A percentile compares a stretch with the other conserved stretches of the same genome.
phyloP scores from a whole-genome alignment of 2,888 invertebrate genomes.

The Willowsia nigromaculata region DNA sequence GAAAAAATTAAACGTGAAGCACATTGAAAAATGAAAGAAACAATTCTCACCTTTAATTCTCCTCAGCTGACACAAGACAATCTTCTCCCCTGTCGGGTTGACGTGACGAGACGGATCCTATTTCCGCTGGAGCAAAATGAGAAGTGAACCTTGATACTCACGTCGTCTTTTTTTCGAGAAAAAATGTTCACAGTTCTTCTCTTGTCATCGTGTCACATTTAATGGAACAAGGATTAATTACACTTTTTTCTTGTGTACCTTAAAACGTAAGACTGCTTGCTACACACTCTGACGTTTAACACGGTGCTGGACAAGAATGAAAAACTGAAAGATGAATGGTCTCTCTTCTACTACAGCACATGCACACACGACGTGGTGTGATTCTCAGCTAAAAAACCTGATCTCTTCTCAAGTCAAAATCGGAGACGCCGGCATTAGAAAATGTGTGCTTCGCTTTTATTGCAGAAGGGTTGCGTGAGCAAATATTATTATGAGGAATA shows the following conservation, averaged over 20 bases:
- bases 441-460: not conserved
- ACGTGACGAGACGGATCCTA: slow-evolving; percentile 21
- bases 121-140: slow-evolving; percentile 38
- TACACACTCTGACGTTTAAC: not conserved
- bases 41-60: too few species aligned
- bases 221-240: slow-evolving; percentile 36
- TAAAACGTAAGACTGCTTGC: not conserved
- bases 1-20: not conserved
- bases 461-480: too few species aligned
- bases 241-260: not conserved
- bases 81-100: not conserved
- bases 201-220: slow-evolving; percentile 21
- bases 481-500: too few species aligned
- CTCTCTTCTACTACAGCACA: too few species aligned
- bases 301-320: not conserved
- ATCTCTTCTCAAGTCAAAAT: not conserved
- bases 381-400: not conserved
- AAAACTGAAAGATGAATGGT: not conserved
- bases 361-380: slow-evolving; percentile 32
- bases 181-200: not conserved
- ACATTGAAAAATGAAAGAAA: not conserved
- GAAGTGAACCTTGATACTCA: slow-evolving; percentile 38
- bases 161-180: too few species aligned
- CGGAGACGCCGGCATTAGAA: not conserved
- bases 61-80: too few species aligned